phyloP scores from a whole-genome alignment of 2,797 vertebrate species.

The Parauchenoglanis ngamensis region DNA sequence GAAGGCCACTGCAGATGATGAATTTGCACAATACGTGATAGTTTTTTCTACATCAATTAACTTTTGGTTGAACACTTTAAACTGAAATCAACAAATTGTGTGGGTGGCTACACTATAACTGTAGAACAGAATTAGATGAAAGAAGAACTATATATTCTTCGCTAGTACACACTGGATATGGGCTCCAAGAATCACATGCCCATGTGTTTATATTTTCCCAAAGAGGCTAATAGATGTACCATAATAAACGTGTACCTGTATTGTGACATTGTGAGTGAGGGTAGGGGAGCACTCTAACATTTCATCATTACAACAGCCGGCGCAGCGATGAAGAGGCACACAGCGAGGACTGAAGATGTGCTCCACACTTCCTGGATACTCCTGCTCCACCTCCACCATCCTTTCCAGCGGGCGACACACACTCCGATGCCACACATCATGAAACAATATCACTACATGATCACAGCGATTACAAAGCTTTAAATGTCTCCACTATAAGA shows the following conservation, averaged over 20 bases:
- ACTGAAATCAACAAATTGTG: background rate
- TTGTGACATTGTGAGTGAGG: conserved; percentile 75
- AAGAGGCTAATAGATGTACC: background rate
- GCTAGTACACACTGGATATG: background rate
- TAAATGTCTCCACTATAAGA: background rate
- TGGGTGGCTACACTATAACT: background rate
- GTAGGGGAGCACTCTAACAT: conserved; percentile 74
- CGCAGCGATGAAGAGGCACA: conserved; percentile 82
- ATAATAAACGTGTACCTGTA: conserved; percentile 75
- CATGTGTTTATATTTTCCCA: background rate
- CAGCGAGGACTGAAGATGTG: conserved; percentile 81
- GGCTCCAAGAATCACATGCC: background rate
- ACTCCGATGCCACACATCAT: conserved; percentile 80
- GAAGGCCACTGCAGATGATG: background rate
- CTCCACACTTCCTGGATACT: conserved; percentile 81
- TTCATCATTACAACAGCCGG: conserved; percentile 84
- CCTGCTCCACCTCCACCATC: conserved; percentile 79
- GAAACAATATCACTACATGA: conserved; percentile 76
- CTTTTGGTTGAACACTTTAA: background rate
- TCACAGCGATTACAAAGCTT: conserved; percentile 11
- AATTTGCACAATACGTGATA: background rate
- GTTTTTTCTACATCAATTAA: background rate
- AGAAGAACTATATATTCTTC: background rate
- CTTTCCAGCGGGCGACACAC: conserved; percentile 81
- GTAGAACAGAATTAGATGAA: background rate